Percentiles rank a stretch among this genome's conserved stretches.
Conservation (phyloP, 2,888 invertebrate genomes). For the Atrina japonica region DNA sequence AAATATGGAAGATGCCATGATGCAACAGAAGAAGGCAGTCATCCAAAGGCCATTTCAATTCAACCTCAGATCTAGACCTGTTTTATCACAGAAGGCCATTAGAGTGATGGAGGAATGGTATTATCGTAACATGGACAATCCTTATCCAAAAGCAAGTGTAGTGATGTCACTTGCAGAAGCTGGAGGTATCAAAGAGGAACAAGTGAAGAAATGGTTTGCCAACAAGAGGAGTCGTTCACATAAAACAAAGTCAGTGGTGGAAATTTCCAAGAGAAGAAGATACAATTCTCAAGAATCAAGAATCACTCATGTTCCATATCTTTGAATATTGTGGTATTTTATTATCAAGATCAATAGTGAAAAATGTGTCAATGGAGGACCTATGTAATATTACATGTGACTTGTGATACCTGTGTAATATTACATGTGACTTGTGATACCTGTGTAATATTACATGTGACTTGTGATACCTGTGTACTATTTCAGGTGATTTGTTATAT, state of each 20-base stretch:
- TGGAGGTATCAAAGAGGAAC: constrained; percentile 60
- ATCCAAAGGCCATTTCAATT: constrained; percentile 38
- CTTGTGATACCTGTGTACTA: too few relatives aligned
- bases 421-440: too few relatives aligned
- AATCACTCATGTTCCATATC: too few relatives aligned
- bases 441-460: too few relatives aligned
- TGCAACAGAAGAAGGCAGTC: constrained; percentile 16
- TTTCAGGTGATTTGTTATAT: too few relatives aligned
- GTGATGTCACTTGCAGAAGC: constrained; percentile 56
- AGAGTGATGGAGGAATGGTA: constrained; percentile 68
- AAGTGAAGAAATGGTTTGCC: constrained; percentile 75
- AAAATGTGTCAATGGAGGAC: too few relatives aligned
- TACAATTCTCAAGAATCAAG: too few relatives aligned
- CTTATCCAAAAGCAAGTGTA: constrained; percentile 61
- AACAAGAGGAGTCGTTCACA: constrained; percentile 67
- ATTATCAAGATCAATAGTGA: too few relatives aligned
- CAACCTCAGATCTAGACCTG: constrained; percentile 43
- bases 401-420: too few relatives aligned
- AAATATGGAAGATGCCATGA: constrained; percentile 40
- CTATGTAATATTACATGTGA: too few relatives aligned
- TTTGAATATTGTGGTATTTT: too few relatives aligned
- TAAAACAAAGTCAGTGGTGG: neutral
- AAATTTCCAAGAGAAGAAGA: too few relatives aligned
- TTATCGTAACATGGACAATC: constrained; percentile 63
- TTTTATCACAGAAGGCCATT: constrained; percentile 55